These are phyloP conservation scores for Tringa solitaria DNA, from an alignment of 2,113 vertebrate genomes.

Conservation along the genomic window DNA sequence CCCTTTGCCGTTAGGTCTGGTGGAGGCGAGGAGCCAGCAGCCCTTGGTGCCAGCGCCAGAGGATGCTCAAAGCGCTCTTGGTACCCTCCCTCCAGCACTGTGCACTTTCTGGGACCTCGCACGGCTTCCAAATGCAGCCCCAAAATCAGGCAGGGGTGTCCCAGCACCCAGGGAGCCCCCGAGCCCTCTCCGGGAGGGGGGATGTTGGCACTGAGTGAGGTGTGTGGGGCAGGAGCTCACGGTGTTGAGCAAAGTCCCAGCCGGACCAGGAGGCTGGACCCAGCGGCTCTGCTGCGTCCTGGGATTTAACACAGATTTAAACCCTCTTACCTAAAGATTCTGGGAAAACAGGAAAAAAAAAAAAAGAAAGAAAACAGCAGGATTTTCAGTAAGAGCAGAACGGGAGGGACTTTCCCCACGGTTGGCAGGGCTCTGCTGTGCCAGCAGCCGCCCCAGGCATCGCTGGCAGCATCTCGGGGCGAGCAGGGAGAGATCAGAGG, in stretches of 20 bases:
- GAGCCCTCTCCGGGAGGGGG: too few species aligned
- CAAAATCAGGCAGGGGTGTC: not conserved
- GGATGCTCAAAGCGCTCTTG: not conserved
- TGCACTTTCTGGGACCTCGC: not conserved
- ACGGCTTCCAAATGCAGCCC: not conserved
- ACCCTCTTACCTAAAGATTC: not conserved
- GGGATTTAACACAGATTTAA: not conserved
- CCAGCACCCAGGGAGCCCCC: not conserved
- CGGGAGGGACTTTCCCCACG: not conserved
- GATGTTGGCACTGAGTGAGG: not conserved
- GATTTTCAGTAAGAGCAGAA: not conserved
- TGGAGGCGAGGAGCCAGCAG: not conserved
- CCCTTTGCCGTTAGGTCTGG: accelerated
- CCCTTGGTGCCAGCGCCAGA: accelerated
- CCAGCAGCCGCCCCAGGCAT: not conserved
- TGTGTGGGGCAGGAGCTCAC: not conserved
- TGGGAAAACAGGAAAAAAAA: not conserved
- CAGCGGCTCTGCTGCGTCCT: not conserved
- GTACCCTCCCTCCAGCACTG: not conserved
- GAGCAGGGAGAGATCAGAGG: not conserved
- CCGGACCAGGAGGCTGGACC: not conserved
- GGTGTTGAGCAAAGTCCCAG: not conserved
- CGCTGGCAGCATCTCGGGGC: not conserved
- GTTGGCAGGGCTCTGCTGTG: not conserved
- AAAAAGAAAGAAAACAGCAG: not conserved